Percentiles rank a stretch among this genome's conserved stretches.
These are phyloP conservation scores for Embiotoca jacksoni DNA, from an alignment of 2,113 vertebrate species.

Conservation along the genomic window DNA sequence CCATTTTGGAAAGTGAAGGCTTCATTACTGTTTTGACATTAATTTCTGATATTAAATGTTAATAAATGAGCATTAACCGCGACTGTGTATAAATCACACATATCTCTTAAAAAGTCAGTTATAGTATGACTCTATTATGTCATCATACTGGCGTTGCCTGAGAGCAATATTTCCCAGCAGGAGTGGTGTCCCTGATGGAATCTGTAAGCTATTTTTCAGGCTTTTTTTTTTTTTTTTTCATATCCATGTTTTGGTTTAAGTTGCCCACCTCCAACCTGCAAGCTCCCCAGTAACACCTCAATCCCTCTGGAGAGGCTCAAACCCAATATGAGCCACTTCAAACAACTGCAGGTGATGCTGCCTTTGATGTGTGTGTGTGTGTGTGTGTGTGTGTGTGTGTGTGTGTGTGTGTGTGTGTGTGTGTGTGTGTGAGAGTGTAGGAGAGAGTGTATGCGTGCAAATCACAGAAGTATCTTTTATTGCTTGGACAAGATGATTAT, in stretches of 20 bases:
- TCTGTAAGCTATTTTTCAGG: slow-evolving; percentile 1
- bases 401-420: not conserved
- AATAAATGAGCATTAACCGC: slow-evolving; percentile 26
- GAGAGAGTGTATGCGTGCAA: not conserved
- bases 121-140: slow-evolving; percentile 1
- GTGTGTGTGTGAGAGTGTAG: not conserved
- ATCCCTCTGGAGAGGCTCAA: slow-evolving; percentile 57
- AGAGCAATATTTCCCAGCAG: slow-evolving; percentile 3
- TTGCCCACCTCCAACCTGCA: slow-evolving; percentile 21
- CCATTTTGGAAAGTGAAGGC: slow-evolving; percentile 18
- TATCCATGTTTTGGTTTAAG: slow-evolving; percentile 20
- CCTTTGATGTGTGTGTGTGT: slow-evolving; percentile 53
- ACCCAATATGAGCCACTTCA: slow-evolving; percentile 58
- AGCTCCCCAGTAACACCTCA: slow-evolving; percentile 30
- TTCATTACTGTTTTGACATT: slow-evolving; percentile 28
- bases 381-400: not conserved
- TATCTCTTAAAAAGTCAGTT: slow-evolving; percentile 19
- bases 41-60: slow-evolving; percentile 22
- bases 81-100: slow-evolving; percentile 5
- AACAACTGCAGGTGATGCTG: slow-evolving; percentile 54
- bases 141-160: slow-evolving; percentile 1
- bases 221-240: not conserved
- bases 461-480: slow-evolving; percentile 43
- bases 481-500: slow-evolving; percentile 48
- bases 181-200: not conserved